Evolutionary conservation across 2,797 vertebrate genomes (phyloP).

Genomic region (Chelon labrosus): DNA sequence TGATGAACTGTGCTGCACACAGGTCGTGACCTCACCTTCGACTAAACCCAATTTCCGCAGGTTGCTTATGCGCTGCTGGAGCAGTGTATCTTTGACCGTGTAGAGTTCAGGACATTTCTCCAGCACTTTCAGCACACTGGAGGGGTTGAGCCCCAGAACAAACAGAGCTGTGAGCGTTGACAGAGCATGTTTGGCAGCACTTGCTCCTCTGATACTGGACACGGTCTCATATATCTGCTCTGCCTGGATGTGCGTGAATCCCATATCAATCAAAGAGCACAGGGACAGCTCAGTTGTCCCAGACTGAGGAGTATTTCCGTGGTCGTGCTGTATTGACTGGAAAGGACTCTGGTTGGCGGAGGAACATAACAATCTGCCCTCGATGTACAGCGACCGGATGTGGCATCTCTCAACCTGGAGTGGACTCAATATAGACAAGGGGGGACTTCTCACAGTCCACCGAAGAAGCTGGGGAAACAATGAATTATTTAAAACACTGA

Average conservation of each 20-base stretch:
- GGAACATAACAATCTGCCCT: constrained; percentile 51
- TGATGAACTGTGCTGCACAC: background rate
- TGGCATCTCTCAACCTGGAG: constrained; percentile 9
- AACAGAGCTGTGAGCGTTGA: constrained; percentile 81
- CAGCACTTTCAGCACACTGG: constrained; percentile 79
- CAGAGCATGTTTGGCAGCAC: constrained; percentile 50
- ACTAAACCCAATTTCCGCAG: constrained; percentile 89
- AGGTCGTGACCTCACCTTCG: constrained; percentile 85
- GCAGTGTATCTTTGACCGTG: constrained; percentile 67
- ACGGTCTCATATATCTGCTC: constrained; percentile 67
- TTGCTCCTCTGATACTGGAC: constrained; percentile 45
- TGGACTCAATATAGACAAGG: constrained; percentile 5
- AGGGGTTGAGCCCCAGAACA: constrained; percentile 85
- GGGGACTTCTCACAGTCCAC: constrained; percentile 54
- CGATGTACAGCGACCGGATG: background rate
- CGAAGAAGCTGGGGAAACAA: constrained; percentile 67
- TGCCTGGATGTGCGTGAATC: constrained; percentile 84
- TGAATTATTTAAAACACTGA: background rate
- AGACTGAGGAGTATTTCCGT: background rate
- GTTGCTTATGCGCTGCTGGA: constrained; percentile 84
- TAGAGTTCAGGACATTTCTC: constrained; percentile 86
- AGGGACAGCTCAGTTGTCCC: constrained; percentile 40
- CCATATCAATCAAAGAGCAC: constrained; percentile 81
- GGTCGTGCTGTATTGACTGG: constrained; percentile 1
- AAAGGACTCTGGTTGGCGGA: constrained; percentile 15